phyloP scores from a whole-genome alignment of 2,797 vertebrate species.

The Fundulus diaphanus region DNA sequence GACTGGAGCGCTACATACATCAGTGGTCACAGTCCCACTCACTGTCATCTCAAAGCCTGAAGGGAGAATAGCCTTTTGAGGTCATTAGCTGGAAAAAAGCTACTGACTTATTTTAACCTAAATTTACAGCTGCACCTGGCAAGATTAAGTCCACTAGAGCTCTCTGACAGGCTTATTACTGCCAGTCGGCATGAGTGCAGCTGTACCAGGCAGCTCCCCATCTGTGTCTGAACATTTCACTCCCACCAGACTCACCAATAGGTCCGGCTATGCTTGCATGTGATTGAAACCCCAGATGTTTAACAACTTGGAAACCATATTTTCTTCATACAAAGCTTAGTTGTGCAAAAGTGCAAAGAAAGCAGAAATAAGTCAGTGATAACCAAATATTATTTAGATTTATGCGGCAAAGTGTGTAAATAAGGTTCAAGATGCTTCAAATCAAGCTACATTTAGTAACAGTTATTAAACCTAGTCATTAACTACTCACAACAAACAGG shows the following conservation, averaged over 20 bases:
- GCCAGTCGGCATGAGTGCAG: slow-evolving; percentile 3
- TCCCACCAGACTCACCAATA: background rate
- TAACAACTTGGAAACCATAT: background rate
- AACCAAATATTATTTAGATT: background rate
- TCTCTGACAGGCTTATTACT: slow-evolving; percentile 17
- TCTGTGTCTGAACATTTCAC: slow-evolving; percentile 1
- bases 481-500: too few species aligned
- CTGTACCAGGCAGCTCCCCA: background rate
- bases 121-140: slow-evolving; percentile 27
- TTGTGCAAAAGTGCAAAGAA: too few species aligned
- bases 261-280: background rate
- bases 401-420: too few species aligned
- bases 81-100: slow-evolving; percentile 14
- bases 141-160: slow-evolving; percentile 8
- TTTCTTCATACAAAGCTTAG: background rate
- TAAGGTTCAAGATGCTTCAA: background rate
- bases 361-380: background rate
- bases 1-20: slow-evolving; percentile 19
- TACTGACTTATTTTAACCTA: slow-evolving; percentile 25
- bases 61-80: slow-evolving; percentile 21
- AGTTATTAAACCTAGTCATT: background rate
- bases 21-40: slow-evolving; percentile 29
- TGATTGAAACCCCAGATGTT: background rate
- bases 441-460: background rate
- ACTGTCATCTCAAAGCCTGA: slow-evolving; percentile 24